Base-by-base conservation (phyloP, 2,113 vertebrate genomes). In the Poeciliopsis prolifica region DNA sequence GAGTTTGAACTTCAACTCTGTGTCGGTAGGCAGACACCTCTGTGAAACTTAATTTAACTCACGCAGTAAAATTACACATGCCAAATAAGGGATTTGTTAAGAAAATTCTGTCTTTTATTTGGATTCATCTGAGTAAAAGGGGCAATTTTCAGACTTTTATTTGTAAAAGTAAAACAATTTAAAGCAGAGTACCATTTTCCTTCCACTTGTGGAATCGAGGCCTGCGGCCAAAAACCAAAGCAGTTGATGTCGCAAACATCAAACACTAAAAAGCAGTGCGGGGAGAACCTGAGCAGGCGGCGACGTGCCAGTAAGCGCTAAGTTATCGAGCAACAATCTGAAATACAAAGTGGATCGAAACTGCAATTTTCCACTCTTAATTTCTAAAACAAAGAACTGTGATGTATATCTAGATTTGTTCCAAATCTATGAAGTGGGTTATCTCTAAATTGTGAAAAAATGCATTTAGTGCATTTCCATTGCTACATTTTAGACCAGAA, bases 261-360 rank as follows among this genome's bases (percentile, higher is more conserved):
- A 65, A 76, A 62, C 15, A 65, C 70, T 10, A 48, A 51, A 68
- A 77, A 63, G 9, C 54, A 60, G 37, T 44, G 69, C 37, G 12
- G 77, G 68, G 35, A 82, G 30, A 70, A 70, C 61, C 75, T 11
- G 58, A 70, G 44, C 37, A 33, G 60, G 31, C 81, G 75, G 80
- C 75, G 78, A 73, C 2, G 61, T 80, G 71, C 77, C 75, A 81
- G 82, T 61, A 83, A 78, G 19, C 24, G 60, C 54, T 28, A 15
- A 17, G 37, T 58, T 48, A 70, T 29, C 64, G 48, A 28, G 29
- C 74, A 54, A 44, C 29, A 12, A 65, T 54, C 22, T 77, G 51
- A 83, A 58, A 87, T 81, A 81, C 81, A 86, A 84, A 86, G 83
- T 3, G 35, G 13, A 69, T 31, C 30, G 30, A 81, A 82, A 69